A percentile compares a stretch with the other conserved stretches of the same genome.
Evolutionary conservation across 2,888 invertebrate species (phyloP).

Genomic region (Deilephila porcellus): DNA sequence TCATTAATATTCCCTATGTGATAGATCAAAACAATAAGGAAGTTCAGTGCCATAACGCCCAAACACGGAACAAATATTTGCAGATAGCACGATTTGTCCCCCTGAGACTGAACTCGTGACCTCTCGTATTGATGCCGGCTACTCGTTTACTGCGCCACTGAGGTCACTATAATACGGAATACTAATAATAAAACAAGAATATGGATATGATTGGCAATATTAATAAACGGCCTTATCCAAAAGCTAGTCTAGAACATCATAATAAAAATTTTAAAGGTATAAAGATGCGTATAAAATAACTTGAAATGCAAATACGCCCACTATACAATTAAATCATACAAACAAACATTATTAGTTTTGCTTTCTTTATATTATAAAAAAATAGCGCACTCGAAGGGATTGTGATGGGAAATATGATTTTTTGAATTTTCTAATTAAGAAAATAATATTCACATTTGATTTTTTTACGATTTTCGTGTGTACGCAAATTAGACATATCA

Average conservation of each 20-base stretch:
- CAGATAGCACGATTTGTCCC: constrained; percentile 3
- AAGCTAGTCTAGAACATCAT: too few species aligned
- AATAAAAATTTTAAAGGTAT: too few species aligned
- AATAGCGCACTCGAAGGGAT: too few species aligned
- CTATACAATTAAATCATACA: too few species aligned
- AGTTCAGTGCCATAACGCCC: constrained; percentile 2
- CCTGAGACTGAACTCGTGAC: not conserved
- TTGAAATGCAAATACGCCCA: too few species aligned
- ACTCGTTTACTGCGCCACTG: not conserved
- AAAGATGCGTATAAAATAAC: too few species aligned
- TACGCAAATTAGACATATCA: too few species aligned
- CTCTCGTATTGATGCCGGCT: constrained; percentile 1
- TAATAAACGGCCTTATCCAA: too few species aligned
- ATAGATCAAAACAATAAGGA: constrained; percentile 3
- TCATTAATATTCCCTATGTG: not conserved
- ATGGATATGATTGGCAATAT: not conserved
- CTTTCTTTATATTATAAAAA: too few species aligned
- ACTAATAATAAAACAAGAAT: not conserved
- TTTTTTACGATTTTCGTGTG: not conserved
- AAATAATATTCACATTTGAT: not conserved
- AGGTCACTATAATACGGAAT: not conserved
- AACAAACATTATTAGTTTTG: too few species aligned
- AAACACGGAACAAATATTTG: constrained; percentile 2
- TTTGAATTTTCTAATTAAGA: too few species aligned
- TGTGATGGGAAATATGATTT: too few species aligned